These are phyloP conservation scores for Ictalurus punctatus DNA, from an alignment of 2,113 vertebrate genomes.

Conservation along the genomic window DNA sequence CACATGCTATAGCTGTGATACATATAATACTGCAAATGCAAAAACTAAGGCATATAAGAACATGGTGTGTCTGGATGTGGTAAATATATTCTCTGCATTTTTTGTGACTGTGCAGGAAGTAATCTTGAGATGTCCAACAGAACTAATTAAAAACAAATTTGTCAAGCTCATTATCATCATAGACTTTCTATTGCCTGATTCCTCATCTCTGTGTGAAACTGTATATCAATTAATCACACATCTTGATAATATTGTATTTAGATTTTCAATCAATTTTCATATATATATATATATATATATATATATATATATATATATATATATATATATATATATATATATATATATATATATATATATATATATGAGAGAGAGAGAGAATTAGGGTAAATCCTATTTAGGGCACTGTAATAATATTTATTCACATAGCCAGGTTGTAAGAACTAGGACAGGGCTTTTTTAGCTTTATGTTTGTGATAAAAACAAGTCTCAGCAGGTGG, in stretches of 20 bases:
- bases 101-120: not conserved
- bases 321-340: too few species aligned
- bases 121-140: not conserved
- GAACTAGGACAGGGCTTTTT: slow-evolving; percentile 1
- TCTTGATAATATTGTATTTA: not conserved
- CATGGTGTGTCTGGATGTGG: not conserved
- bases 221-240: not conserved
- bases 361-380: too few species aligned
- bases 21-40: not conserved
- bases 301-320: too few species aligned
- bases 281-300: not conserved
- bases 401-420: not conserved
- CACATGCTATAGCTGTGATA: not conserved
- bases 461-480: not conserved
- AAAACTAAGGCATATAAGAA: not conserved
- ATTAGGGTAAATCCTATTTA: too few species aligned
- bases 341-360: not conserved
- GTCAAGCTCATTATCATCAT: not conserved
- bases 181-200: not conserved
- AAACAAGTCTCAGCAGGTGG: not conserved
- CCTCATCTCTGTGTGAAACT: not conserved
- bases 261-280: not conserved
- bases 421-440: not conserved
- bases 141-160: not conserved
- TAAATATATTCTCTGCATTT: not conserved